These are phyloP conservation scores for Charadrius vociferus DNA, from an alignment of 2,113 vertebrate genomes.

Conservation along the genomic window DNA sequence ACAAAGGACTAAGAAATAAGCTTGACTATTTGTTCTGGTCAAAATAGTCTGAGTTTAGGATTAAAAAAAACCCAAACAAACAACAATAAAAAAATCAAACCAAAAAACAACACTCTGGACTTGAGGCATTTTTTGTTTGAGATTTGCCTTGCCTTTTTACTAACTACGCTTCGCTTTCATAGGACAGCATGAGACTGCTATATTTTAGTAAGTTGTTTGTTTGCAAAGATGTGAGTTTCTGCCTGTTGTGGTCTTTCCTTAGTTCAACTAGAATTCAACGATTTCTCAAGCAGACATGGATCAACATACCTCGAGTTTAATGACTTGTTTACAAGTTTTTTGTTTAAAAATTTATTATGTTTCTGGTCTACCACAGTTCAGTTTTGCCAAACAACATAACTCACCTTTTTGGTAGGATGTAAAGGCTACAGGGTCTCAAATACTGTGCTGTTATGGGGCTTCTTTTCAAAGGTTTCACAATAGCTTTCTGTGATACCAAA, in stretches of 20 bases:
- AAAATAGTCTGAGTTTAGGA: neutral
- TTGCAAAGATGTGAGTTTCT: neutral
- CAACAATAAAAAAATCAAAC: too few relatives aligned
- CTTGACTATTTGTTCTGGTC: neutral
- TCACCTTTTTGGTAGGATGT: neutral
- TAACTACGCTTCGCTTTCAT: neutral
- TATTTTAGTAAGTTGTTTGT: neutral
- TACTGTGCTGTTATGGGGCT: fast-evolving
- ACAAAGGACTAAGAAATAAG: neutral
- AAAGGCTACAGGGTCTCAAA: neutral
- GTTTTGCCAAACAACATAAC: neutral
- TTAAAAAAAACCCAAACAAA: neutral
- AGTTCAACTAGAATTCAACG: neutral
- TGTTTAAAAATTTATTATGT: neutral
- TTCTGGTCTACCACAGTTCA: neutral
- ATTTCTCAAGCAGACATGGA: neutral
- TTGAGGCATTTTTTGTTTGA: neutral
- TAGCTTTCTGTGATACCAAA: neutral
- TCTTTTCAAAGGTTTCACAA: neutral
- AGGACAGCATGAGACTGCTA: neutral
- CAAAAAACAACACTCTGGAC: neutral
- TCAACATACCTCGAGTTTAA: neutral
- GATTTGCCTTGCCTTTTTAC: neutral
- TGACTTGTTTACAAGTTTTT: neutral
- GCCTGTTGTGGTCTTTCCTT: neutral